Conservation (phyloP, 2,113 vertebrate species). For the Rutilus rutilus region DNA sequence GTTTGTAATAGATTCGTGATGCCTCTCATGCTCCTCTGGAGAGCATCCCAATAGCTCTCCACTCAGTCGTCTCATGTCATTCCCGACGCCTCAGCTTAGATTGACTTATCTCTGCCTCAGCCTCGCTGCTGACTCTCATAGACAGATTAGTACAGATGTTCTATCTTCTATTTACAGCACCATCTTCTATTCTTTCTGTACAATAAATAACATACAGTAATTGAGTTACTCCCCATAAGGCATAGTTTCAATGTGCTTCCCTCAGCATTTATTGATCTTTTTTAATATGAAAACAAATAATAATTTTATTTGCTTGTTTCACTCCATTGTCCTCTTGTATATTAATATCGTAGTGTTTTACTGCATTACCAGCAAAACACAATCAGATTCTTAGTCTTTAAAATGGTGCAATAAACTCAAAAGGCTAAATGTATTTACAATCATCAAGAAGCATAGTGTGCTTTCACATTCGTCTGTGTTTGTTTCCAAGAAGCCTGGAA, state of each 20-base stretch:
- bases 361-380: background rate
- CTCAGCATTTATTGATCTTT: constrained; percentile 16
- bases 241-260: background rate
- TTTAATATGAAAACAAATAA: background rate
- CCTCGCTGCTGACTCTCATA: constrained; percentile 41
- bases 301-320: background rate
- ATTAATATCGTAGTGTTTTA: background rate
- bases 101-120: constrained; percentile 54
- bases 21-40: constrained; percentile 58
- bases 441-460: background rate
- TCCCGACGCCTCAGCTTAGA: constrained; percentile 54
- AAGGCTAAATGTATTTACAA: background rate
- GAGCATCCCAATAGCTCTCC: constrained; percentile 47
- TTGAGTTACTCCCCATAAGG: background rate
- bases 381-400: background rate
- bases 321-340: background rate
- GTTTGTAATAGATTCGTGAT: constrained; percentile 65
- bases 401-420: background rate
- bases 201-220: background rate
- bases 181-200: background rate
- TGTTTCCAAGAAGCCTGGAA: background rate
- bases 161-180: constrained; percentile 27
- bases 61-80: constrained; percentile 57
- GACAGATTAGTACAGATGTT: constrained; percentile 53
- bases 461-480: background rate